Percentiles rank a stretch among this genome's conserved stretches.
Conservation (phyloP, 1,140 invertebrate genomes). For the Araneus ventricosus region DNA sequence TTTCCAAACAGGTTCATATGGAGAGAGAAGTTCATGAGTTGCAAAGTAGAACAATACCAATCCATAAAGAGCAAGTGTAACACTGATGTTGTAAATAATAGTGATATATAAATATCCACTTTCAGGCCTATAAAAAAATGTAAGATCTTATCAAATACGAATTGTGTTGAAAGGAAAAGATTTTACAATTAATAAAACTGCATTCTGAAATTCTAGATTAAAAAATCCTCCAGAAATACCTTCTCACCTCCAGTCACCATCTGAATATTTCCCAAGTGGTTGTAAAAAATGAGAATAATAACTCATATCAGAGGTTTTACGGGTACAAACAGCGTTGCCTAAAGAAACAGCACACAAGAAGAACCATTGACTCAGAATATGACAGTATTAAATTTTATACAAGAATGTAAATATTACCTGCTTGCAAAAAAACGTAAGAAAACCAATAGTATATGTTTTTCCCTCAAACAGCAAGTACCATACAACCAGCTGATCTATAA, state of each 20-base stretch:
- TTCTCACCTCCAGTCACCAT: constrained; percentile 94
- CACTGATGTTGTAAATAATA: constrained; percentile 98
- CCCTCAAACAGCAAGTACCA: constrained; percentile 98
- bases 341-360: constrained; percentile 20
- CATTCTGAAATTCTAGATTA: background rate
- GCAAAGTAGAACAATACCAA: constrained; percentile 99
- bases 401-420: constrained; percentile 81
- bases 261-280: constrained; percentile 91
- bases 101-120: constrained; percentile 99
- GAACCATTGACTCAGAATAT: background rate
- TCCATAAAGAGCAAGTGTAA: constrained; percentile 97
- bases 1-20: constrained; percentile 98
- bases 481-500: constrained; percentile 93
- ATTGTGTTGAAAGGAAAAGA: background rate
- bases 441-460: constrained; percentile 99
- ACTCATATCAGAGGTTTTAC: constrained; percentile 99
- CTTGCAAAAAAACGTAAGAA: constrained; percentile 99
- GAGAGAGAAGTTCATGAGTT: constrained; percentile 94
- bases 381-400: background rate
- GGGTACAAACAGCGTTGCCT: constrained; percentile 97
- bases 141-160: background rate
- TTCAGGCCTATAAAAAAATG: constrained; percentile 84
- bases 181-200: background rate
- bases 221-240: background rate
- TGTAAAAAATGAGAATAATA: constrained; percentile 97